These are phyloP conservation scores for Percopsis omiscomaycus DNA, from an alignment of 2,797 vertebrate genomes.

Conservation along the genomic window DNA sequence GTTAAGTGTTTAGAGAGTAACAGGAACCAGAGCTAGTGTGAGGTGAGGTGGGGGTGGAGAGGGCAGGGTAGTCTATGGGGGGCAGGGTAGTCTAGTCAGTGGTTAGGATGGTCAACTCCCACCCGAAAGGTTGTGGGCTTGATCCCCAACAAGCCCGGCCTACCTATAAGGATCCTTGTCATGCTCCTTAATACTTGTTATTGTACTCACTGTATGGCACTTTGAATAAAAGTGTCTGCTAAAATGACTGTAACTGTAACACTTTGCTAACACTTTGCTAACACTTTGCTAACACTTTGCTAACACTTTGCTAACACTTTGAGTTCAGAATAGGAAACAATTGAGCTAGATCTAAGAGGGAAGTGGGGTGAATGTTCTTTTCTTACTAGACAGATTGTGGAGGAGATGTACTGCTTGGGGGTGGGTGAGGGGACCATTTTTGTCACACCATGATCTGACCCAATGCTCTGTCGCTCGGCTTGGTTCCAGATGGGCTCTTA, in stretches of 20 bases:
- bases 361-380: conserved; percentile 41
- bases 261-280: too few species aligned
- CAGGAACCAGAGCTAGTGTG: conserved; percentile 33
- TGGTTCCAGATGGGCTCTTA: conserved; percentile 99
- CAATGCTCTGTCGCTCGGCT: conserved; percentile 88
- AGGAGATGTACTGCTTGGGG: conserved; percentile 37
- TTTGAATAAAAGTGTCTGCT: too few species aligned
- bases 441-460: conserved; percentile 76
- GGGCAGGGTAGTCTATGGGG: too few species aligned
- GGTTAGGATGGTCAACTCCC: too few species aligned
- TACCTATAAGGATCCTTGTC: too few species aligned
- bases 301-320: background rate
- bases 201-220: too few species aligned
- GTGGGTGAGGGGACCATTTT: background rate
- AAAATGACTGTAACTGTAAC: too few species aligned
- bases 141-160: too few species aligned
- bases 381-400: conserved; percentile 33
- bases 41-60: background rate
- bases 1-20: conserved; percentile 43
- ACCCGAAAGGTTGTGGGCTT: too few species aligned
- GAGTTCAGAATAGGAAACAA: conserved; percentile 25
- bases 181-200: too few species aligned
- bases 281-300: background rate
- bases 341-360: conserved; percentile 17
- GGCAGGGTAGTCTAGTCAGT: too few species aligned